Base-by-base conservation (phyloP, 2,888 invertebrate species). In the Alviniconcha strummeri region DNA sequence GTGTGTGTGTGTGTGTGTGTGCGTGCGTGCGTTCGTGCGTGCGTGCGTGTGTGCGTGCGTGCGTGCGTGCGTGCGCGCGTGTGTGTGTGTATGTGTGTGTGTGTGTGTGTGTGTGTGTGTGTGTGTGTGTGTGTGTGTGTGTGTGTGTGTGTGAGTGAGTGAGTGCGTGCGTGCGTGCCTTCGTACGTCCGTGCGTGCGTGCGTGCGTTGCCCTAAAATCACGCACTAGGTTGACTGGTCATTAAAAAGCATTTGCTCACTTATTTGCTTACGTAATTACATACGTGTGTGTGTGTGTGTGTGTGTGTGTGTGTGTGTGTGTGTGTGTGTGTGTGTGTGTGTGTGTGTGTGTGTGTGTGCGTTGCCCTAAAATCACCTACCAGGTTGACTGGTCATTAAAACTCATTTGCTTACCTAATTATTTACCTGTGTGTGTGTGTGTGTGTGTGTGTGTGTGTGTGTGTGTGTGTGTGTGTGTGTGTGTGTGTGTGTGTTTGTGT, bases 401-500 rank as follows among this genome's bases (percentile, higher is more conserved):
- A n/a, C n/a, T n/a, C n/a, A n/a, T n/a, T n/a, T n/a, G n/a, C n/a
- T n/a, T n/a, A n/a, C n/a, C n/a, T n/a, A n/a, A n/a, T 9, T 60
- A 60, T 60, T 60, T 60, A 9, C 8, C 13, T 52, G 72, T 52
- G 52, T 72, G 72, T 72, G 52, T 72, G 72, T 72, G 52, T 72
- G 72, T 72, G 52, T 72, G 52, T 19, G 72, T 13, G 72, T 17
- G 72, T 72, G 72, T 72, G 72, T 72, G 52, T 52, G 72, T 72
- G 72, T 72, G 72, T 72, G 52, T 72, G 72, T 36, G 72, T 13
- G 72, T 36, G 72, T 19, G 72, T 13, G 72, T 72, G 72, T 36
- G 19, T 72, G 72, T 13, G 72, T 72, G 72, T 52, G 72, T 72
- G 72, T 36, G 72, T 72, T 19, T 72, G 72, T 72, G 72, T 72